Conservation (phyloP, 2,888 invertebrate genomes). For the Sphaerophoria taeniata region DNA sequence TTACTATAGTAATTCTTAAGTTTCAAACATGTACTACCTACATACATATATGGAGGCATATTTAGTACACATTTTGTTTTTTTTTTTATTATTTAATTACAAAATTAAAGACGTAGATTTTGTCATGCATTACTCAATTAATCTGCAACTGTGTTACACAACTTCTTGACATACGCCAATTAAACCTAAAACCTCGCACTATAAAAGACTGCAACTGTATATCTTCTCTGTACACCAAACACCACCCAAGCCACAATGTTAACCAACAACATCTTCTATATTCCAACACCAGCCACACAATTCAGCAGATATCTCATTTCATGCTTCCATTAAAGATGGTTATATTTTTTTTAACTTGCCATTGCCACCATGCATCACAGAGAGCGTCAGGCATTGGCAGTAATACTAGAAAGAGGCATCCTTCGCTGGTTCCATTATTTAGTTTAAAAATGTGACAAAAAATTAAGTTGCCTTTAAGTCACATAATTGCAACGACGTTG, state of each 20-base stretch:
- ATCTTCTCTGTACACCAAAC: background rate
- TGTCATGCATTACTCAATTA: conserved; percentile 52
- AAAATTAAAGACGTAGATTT: conserved; percentile 32
- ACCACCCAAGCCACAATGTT: conserved; percentile 47
- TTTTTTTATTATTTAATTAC: conserved; percentile 17
- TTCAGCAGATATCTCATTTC: conserved; percentile 58
- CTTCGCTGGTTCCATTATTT: conserved; percentile 64
- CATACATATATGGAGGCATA: background rate
- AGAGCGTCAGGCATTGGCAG: conserved; percentile 14
- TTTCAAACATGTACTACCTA: too few relatives aligned
- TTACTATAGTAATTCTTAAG: background rate
- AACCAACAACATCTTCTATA: conserved; percentile 49
- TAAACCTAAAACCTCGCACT: conserved; percentile 46
- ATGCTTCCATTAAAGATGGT: conserved; percentile 41
- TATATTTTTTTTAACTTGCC: background rate
- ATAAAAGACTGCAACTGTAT: conserved; percentile 19
- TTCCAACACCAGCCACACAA: conserved; percentile 33
- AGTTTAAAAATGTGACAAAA: conserved; percentile 9
- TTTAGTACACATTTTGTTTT: background rate
- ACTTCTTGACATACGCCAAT: conserved; percentile 54
- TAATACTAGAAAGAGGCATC: conserved; percentile 65
- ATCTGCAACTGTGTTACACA: conserved; percentile 43
- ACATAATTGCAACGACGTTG: conserved; percentile 49
- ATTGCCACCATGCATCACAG: conserved; percentile 25
- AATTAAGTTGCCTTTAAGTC: conserved; percentile 25